Evolutionary conservation across 2,113 vertebrate genomes (phyloP).

Genomic region (Pandion haliaetus): DNA sequence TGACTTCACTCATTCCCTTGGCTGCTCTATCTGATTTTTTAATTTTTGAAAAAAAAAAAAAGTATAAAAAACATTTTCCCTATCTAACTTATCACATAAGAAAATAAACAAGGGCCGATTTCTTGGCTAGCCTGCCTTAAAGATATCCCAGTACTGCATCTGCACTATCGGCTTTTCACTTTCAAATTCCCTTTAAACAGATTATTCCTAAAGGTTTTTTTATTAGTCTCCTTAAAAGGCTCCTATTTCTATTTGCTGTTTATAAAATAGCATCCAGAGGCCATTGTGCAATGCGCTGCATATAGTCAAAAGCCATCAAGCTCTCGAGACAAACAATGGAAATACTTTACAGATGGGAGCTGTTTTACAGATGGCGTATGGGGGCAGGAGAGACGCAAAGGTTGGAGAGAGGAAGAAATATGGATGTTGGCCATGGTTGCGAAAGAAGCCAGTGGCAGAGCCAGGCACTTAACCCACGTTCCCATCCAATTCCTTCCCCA

Average conservation of each 20-base stretch:
- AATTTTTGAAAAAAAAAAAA: not conserved
- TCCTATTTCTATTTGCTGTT: conserved; percentile 57
- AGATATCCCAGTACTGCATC: conserved; percentile 33
- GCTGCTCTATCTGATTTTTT: conserved; percentile 28
- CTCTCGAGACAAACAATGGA: conserved; percentile 50
- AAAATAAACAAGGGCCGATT: conserved; percentile 51
- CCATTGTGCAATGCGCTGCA: conserved; percentile 19
- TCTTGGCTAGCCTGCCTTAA: not conserved
- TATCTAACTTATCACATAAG: conserved; percentile 36
- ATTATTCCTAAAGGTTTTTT: conserved; percentile 25
- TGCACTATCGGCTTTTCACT: conserved; percentile 56
- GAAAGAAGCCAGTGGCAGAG: conserved; percentile 38
- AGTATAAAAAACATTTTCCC: conserved; percentile 16
- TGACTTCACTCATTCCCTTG: conserved; percentile 58
- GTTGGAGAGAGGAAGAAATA: not conserved
- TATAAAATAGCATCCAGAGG: conserved; percentile 14
- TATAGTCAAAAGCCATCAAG: conserved; percentile 23
- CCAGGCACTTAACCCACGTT: not conserved
- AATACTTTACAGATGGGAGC: conserved; percentile 31
- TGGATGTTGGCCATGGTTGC: not conserved
- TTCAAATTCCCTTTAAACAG: conserved; percentile 45
- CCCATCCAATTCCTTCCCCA: not conserved
- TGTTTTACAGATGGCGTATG: not conserved
- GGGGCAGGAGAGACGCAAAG: not conserved
- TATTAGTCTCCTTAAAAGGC: conserved; percentile 14